phyloP scores from a whole-genome alignment of 2,797 vertebrate species.

The Tamandua tetradactyla region DNA sequence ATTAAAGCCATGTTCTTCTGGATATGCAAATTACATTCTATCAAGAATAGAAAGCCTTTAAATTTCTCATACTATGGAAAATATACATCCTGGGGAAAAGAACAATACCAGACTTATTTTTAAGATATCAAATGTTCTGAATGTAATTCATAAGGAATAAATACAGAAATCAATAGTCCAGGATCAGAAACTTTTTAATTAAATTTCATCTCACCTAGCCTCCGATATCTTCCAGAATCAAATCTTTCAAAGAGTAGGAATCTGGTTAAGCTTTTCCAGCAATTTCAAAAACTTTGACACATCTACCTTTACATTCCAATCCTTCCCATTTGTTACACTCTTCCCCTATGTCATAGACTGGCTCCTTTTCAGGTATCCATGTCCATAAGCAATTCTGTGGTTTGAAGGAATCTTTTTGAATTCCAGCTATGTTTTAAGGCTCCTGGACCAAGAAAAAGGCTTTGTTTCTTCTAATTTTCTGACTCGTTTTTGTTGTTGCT shows the following conservation, averaged over 20 bases:
- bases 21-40: background rate
- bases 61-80: background rate
- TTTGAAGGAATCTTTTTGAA: background rate
- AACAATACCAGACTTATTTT: background rate
- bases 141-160: conserved; percentile 22
- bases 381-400: background rate
- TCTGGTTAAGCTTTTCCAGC: background rate
- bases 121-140: background rate
- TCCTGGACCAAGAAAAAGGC: background rate
- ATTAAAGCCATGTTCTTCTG: background rate
- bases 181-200: conserved; percentile 6
- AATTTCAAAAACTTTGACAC: background rate
- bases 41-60: background rate
- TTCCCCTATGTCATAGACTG: background rate
- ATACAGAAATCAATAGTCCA: background rate
- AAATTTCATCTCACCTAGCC: background rate
- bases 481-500: background rate
- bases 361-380: background rate
- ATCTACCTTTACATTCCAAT: background rate
- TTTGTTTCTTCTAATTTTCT: background rate
- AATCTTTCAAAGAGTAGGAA: background rate
- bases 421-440: background rate
- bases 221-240: background rate
- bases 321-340: background rate
- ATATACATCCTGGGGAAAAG: background rate